Base-by-base conservation (phyloP, 2,113 vertebrate genomes). In the Megatriorchis doriae region DNA sequence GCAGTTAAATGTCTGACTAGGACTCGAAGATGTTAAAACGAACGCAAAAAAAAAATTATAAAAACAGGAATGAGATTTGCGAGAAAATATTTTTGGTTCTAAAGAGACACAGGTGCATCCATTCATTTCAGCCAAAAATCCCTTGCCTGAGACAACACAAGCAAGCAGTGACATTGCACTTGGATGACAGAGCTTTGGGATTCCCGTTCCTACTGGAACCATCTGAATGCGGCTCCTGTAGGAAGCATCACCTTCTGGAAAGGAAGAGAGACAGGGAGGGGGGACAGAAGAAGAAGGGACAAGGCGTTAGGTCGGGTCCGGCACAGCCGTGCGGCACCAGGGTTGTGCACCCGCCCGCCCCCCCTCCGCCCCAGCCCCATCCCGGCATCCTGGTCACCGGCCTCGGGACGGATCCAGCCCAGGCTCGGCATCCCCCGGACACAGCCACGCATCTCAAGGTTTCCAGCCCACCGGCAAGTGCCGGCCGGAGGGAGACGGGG, bases 221-320 rank as follows among this genome's bases (percentile, higher is more conserved):
- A 99, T 98, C 99, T 99, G 98, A 99, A 99, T 90, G 99, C 99
- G 38, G 99, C 99, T 98, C 99, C 99, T 97, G 99, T 99, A 97
- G 99, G 99, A 99, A 99, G 99, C 99, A 99, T 99, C 99, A 99
- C 99, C 99, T 99, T 99, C 99, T 99, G 99, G 98, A 98, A 98
- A 98, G 98, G 98, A 98, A 97, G 96, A 97, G 98, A 98, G 97
- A 98, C 93, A 97, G 94, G 96, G 93, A 92, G 81, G 94, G 97
- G 90, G 96, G 83, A 96, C 65, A 95, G 80, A 88, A 96, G 59
- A 95, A 91, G 93, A 93, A 90, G 74, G 93, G 88, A 96, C 78
- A 96, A 95, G 66, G 82, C 6, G 15, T 52, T 26, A 97, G 94
- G 97, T 96, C 31, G 50, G 91, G 62, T 38, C 78, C 3, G 0